Evolutionary conservation across 2,113 vertebrate genomes (phyloP), one percentile per base, ranked within the genome.

Genomic region (Suncus etruscus): DNA sequence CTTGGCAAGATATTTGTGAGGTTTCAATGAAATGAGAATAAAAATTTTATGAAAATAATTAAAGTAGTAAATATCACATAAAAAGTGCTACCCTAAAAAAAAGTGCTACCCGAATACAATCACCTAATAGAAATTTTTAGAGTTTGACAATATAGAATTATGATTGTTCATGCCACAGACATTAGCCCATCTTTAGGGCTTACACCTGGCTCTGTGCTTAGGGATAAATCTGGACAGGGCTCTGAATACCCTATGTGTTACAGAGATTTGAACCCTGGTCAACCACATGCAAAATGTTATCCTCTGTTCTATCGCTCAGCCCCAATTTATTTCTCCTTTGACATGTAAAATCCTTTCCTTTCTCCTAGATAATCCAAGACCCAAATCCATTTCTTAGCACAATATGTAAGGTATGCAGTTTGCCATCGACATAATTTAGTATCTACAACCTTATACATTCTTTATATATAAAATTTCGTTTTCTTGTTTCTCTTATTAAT

Each of bases 1-100:
- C 58, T 85, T 75, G 9, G 27, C 11, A 86, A 32, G 8, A 10
- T 65, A 32, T 77, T 68, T 93, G 9, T 48, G 66, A 12, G 47
- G 27, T 68, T 58, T n/a, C 31, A 89, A 15, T 16, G 4, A 20
- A 8, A 39, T 58, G 4, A 87, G 2, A 45, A 0, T 51, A 85
- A 82, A 89, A 66, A 3, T 1, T 6, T 25, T 76, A 69, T 76
- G 8, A 91, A 86, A 89, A 87, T 24, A 89, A 84, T 92, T 84
- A 50, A 92, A 27, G 32, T 9, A 32, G 66, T 73, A 94, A 94
- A 70, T 69, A 69, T 47, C 72, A 50, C 39, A 31, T 91, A 92
- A 90, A 31, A 77, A 63, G 10, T n/a, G 50, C 6, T 58, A 31
- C 61, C n/a, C 15, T 83, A 83, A n/a, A n/a, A 92, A 90, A 31